These are phyloP conservation scores for Euproctis similis DNA, from an alignment of 2,888 invertebrate genomes.

Conservation along the genomic window DNA sequence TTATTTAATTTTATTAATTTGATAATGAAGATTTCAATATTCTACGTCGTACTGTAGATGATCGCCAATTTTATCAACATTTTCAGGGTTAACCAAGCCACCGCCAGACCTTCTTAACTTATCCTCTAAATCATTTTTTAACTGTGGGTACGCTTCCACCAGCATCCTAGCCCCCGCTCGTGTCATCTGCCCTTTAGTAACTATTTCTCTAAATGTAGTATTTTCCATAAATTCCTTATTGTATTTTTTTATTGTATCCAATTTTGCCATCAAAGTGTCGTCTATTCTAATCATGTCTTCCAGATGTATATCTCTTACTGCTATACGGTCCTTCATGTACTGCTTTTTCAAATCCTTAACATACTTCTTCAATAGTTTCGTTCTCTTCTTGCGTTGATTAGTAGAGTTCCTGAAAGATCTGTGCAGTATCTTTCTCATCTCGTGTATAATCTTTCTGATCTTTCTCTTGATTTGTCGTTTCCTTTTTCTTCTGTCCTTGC, in stretches of 20 bases:
- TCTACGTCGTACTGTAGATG: conserved; percentile 4
- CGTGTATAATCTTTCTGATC: neutral
- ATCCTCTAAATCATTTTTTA: neutral
- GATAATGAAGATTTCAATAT: conserved; percentile 1
- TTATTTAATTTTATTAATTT: conserved; percentile 1
- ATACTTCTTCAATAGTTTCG: neutral
- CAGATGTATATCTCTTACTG: neutral
- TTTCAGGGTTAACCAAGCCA: neutral
- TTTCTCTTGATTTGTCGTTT: conserved; percentile 2
- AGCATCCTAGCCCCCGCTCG: neutral
- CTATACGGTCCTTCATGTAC: neutral
- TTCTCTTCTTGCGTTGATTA: neutral
- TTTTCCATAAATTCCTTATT: conserved; percentile 1
- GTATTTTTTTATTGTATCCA: neutral
- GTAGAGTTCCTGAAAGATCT: conserved; percentile 4
- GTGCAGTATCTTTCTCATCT: conserved; percentile 2
- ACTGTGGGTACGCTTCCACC: conserved; percentile 1
- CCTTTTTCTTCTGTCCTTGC: neutral
- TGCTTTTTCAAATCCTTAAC: conserved; percentile 3
- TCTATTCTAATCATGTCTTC: neutral
- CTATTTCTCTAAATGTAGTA: conserved; percentile 3
- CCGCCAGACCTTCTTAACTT: neutral
- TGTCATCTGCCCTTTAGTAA: neutral
- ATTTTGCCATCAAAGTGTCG: neutral
- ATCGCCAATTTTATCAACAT: neutral